Conservation (phyloP, 2,888 invertebrate genomes). For the Leucophora obtusa region DNA sequence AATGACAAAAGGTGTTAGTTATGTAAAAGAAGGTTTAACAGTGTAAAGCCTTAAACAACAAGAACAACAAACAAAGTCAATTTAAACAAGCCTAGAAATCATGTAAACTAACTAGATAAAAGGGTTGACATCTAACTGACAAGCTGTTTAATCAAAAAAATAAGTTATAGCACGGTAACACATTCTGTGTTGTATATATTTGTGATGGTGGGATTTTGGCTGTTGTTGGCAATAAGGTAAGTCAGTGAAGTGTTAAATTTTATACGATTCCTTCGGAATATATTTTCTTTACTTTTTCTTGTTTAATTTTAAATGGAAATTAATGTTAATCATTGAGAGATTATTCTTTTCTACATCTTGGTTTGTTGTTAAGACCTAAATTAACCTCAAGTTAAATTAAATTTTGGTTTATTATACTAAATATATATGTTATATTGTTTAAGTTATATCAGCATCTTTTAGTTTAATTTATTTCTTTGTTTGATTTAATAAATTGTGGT, state of each 20-base stretch:
- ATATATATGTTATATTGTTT: no score
- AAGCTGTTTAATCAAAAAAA: conserved; percentile 15
- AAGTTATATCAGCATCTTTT: neutral
- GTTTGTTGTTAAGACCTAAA: neutral
- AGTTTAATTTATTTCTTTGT: conserved; percentile 10
- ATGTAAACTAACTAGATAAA: conserved; percentile 6
- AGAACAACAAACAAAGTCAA: neutral
- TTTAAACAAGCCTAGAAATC: neutral
- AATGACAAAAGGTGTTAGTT: conserved; percentile 18
- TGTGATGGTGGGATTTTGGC: neutral
- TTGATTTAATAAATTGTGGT: conserved; percentile 12
- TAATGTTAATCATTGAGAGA: conserved; percentile 20
- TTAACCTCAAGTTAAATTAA: conserved; percentile 7
- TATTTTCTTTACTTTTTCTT: neutral
- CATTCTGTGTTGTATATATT: neutral
- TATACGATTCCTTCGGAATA: neutral
- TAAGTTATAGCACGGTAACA: neutral
- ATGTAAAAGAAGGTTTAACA: conserved; percentile 16
- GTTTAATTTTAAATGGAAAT: conserved; percentile 12
- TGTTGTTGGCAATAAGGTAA: neutral
- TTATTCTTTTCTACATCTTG: neutral
- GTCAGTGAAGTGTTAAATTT: conserved; percentile 7
- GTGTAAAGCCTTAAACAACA: conserved; percentile 2
- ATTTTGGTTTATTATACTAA: neutral
- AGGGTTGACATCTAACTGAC: conserved; percentile 23